Evolutionary conservation across 2,113 vertebrate species (phyloP).

Genomic region (Salvelinus fontinalis): DNA sequence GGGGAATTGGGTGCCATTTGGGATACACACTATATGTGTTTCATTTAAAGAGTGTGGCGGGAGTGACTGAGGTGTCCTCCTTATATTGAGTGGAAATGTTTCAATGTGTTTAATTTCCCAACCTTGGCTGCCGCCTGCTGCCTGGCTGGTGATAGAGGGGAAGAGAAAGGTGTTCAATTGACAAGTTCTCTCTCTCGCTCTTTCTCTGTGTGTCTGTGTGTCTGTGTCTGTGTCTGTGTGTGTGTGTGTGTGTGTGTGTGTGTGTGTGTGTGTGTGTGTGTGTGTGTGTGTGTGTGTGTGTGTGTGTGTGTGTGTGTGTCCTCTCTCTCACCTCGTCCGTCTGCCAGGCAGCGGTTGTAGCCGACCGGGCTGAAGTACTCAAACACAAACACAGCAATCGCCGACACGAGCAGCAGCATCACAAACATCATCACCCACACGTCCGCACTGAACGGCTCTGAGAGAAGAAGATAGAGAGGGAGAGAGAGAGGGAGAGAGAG

Average conservation of each 20-base stretch:
- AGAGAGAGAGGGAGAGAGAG: background rate
- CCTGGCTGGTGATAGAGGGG: too few species aligned
- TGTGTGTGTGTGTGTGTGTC: background rate
- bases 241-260: background rate
- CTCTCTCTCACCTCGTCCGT: slow-evolving; percentile 90
- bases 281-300: slow-evolving; percentile 24
- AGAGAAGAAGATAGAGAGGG: slow-evolving; percentile 39
- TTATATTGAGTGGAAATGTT: too few species aligned
- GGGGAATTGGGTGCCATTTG: too few species aligned
- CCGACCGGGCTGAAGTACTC: slow-evolving; percentile 99
- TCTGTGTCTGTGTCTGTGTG: background rate
- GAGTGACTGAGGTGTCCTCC: too few species aligned
- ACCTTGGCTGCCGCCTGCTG: too few species aligned
- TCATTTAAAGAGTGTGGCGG: too few species aligned
- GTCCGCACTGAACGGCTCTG: slow-evolving; percentile 98
- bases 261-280: slow-evolving; percentile 22
- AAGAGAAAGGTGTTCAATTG: too few species aligned
- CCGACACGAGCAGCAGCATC: slow-evolving; percentile 97
- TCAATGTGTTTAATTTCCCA: too few species aligned
- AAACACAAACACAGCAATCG: slow-evolving; percentile 94
- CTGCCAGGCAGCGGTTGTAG: slow-evolving; percentile 98
- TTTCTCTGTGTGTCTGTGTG: background rate
- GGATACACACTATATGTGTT: too few species aligned
- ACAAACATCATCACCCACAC: slow-evolving; percentile 99
- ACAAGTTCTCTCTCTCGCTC: too few species aligned